Base-by-base conservation (phyloP, 2,113 vertebrate species). In the Suncus etruscus region DNA sequence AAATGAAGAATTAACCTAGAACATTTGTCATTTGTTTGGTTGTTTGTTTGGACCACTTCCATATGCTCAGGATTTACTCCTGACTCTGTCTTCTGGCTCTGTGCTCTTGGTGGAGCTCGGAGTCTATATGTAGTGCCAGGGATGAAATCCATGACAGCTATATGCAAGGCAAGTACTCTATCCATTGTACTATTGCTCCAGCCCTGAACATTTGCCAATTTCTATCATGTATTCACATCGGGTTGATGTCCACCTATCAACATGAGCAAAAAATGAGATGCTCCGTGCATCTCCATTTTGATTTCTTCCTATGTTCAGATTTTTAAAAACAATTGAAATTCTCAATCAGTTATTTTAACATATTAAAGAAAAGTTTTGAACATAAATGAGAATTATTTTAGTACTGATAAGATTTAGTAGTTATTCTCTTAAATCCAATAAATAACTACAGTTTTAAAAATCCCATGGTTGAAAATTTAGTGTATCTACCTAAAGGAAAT, bases 351-450 rank as follows among this genome's bases (percentile, higher is more conserved):
- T 76, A 91, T 82, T 84, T 83, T 63, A 45, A 70, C 77, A 24
- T 70, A n/a, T 45, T 12, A 45, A 47, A 79, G 39, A 73, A 51
- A 88, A 86, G 9, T 27, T 9, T 22, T 81, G 73, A n/a, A 74
- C 20, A 81, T 74, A 86, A 91, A 89, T n/a, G 24, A 87, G 29
- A 87, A 86, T 73, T 61, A 94, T 85, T 72, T 87, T 69, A 85
- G 20, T 80, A 89, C 31, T 75, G 79, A 22, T 61, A 78, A 11
- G 31, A 2, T 86, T 29, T 48, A 93, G 31, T 47, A 82, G 15
- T 11, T 72, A 48, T 75, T 82, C 7, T 24, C 15, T 25, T 87
- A 87, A 70, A 87, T 87, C 24, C 18, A 92, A 61, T 54, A 54
- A 10, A 12, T 54, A 54, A 54, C 51, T 54, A 65, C 61, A 14